These are phyloP conservation scores for Papilio glaucus DNA, from an alignment of 1,140 invertebrate species.

Conservation along the genomic window DNA sequence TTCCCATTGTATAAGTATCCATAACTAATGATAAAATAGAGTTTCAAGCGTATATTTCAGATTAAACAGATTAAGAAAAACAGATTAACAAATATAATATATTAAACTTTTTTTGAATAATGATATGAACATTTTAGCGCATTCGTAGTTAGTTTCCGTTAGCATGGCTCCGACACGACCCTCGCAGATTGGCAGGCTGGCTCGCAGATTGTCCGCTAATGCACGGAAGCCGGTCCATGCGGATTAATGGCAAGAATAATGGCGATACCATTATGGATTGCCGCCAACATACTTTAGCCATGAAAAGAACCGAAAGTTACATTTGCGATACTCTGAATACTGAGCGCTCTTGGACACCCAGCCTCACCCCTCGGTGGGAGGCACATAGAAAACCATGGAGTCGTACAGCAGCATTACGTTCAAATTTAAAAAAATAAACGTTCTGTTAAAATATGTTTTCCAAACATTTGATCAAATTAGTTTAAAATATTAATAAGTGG, in stretches of 20 bases:
- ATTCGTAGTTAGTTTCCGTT: conserved; percentile 38
- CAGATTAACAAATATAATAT: conserved; percentile 3
- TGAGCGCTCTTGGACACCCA: conserved; percentile 69
- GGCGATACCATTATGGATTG: conserved; percentile 83
- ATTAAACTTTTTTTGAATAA: background rate
- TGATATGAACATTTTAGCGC: conserved; percentile 23
- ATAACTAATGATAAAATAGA: too few species aligned
- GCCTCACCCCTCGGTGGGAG: conserved; percentile 50
- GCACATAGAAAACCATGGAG: conserved; percentile 58
- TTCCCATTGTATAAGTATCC: too few species aligned
- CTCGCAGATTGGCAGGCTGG: conserved; percentile 71
- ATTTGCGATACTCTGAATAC: conserved; percentile 84
- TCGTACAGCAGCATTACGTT: background rate
- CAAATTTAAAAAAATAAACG: too few species aligned
- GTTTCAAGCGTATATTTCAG: too few species aligned
- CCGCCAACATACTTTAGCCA: conserved; percentile 83
- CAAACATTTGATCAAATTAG: too few species aligned
- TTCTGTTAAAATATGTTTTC: too few species aligned
- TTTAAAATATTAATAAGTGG: too few species aligned
- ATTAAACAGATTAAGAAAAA: too few species aligned
- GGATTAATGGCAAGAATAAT: conserved; percentile 84
- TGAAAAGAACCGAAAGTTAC: conserved; percentile 84
- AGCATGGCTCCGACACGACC: conserved; percentile 45
- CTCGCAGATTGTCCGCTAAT: conserved; percentile 68
- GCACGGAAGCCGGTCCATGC: conserved; percentile 80